Percentiles rank a stretch among this genome's conserved stretches.
Conservation (phyloP, 1,140 invertebrate genomes). For the Zaprionus gabonicus region DNA sequence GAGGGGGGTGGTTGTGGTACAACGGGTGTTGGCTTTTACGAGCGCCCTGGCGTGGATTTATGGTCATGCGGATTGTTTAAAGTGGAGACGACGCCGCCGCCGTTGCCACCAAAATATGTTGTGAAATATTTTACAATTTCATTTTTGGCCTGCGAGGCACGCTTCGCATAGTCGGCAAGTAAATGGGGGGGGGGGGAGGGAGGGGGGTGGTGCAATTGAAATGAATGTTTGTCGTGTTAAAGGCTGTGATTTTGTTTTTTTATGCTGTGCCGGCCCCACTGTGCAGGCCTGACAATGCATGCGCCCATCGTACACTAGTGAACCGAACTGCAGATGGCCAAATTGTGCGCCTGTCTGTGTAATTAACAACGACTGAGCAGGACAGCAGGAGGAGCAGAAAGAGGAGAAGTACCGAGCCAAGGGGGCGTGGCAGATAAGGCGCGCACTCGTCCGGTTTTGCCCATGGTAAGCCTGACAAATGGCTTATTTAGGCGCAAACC, state of each 20-base stretch:
- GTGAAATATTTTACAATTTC: conserved; percentile 76
- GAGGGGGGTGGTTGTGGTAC: neutral
- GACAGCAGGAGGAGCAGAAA: neutral
- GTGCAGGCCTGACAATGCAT: conserved; percentile 30
- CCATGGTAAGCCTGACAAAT: conserved; percentile 68
- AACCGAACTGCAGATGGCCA: conserved; percentile 33
- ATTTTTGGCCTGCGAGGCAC: conserved; percentile 48
- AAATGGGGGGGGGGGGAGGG: neutral
- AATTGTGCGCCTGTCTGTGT: conserved; percentile 43
- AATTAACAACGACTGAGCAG: conserved; percentile 28
- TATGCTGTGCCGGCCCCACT: conserved; percentile 2
- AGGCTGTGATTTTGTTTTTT: conserved; percentile 63
- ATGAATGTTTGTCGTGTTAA: conserved; percentile 79
- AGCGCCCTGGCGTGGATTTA: conserved; percentile 62
- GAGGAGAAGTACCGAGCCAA: neutral
- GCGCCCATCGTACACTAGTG: conserved; percentile 24
- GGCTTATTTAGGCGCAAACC: conserved; percentile 67
- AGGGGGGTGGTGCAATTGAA: conserved; percentile 65
- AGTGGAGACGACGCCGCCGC: conserved; percentile 58
- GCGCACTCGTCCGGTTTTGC: neutral
- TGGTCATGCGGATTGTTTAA: conserved; percentile 77
- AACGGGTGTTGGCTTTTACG: conserved; percentile 44
- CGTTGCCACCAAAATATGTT: conserved; percentile 69
- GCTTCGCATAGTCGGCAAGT: conserved; percentile 26
- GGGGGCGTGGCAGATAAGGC: conserved; percentile 21